A percentile compares a stretch with the other conserved stretches of the same genome.
Evolutionary conservation across 2,888 invertebrate species (phyloP).

Genomic region (Ommatoiulus sabulosus): DNA sequence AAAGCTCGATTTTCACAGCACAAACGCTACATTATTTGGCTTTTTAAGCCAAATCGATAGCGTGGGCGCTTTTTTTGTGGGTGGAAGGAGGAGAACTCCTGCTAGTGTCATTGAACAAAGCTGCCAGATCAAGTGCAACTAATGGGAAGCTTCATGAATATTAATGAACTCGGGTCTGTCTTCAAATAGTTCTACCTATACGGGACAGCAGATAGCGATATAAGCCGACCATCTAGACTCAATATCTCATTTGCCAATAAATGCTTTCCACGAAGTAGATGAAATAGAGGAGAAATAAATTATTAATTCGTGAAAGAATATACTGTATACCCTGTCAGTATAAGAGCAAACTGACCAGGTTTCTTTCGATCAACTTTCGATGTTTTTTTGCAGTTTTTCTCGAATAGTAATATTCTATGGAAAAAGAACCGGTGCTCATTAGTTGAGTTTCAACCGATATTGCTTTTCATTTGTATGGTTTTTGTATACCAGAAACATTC

Average conservation of each 20-base stretch:
- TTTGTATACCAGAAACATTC: not conserved
- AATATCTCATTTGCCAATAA: constrained; percentile 25
- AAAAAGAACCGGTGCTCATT: not conserved
- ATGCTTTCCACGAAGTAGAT: constrained; percentile 25
- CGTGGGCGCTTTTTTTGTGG: not conserved
- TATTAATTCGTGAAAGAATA: not conserved
- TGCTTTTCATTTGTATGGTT: not conserved
- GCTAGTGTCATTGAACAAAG: constrained; percentile 54
- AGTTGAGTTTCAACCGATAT: not conserved
- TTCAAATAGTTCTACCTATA: constrained; percentile 5
- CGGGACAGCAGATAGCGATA: not conserved
- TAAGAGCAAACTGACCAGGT: not conserved
- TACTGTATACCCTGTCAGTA: not conserved
- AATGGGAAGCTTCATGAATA: constrained; percentile 53
- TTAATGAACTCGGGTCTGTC: constrained; percentile 40
- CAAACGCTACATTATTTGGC: constrained; percentile 50
- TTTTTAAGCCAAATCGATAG: constrained; percentile 51
- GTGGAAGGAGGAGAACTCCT: constrained; percentile 26
- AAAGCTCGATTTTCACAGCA: constrained; percentile 46
- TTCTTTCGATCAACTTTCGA: not conserved
- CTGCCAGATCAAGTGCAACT: constrained; percentile 52
- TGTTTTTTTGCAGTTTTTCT: not conserved
- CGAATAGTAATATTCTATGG: not conserved
- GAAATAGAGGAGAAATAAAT: not conserved
- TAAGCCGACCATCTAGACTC: not conserved